phyloP scores from a whole-genome alignment of 2,113 vertebrate species.

The Anseranas semipalmata region DNA sequence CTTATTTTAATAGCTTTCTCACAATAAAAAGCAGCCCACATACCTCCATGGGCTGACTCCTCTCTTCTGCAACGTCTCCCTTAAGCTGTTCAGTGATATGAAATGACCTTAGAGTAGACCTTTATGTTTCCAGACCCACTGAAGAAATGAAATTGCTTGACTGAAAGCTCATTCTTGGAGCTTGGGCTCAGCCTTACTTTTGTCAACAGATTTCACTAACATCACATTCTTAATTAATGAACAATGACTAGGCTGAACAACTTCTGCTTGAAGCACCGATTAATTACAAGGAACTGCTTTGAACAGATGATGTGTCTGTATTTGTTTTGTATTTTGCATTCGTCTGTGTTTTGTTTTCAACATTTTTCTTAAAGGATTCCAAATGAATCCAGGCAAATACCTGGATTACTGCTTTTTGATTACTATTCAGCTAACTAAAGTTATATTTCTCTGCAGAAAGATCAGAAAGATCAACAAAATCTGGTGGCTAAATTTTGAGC shows the following conservation, averaged over 20 bases:
- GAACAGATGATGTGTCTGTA: background rate
- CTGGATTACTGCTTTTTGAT: background rate
- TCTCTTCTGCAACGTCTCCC: background rate
- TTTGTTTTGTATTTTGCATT: background rate
- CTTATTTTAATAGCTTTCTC: slow-evolving; percentile 11
- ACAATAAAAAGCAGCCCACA: background rate
- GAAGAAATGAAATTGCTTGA: background rate
- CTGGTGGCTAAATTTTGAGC: background rate
- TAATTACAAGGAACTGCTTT: slow-evolving; percentile 34
- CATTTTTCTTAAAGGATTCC: background rate
- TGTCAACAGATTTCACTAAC: slow-evolving; percentile 32
- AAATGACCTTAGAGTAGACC: slow-evolving; percentile 5
- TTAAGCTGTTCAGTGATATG: background rate
- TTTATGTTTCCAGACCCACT: background rate
- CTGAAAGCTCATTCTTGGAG: background rate
- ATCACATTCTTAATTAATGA: slow-evolving; percentile 27
- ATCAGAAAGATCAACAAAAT: background rate
- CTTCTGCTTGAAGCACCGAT: slow-evolving; percentile 36
- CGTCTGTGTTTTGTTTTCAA: background rate
- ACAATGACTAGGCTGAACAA: slow-evolving; percentile 17
- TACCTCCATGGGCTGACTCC: background rate
- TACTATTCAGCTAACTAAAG: background rate
- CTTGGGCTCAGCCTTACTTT: background rate
- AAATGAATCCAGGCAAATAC: background rate
- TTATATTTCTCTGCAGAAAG: background rate